phyloP scores from a whole-genome alignment of 1,140 invertebrate genomes.

The Caenorhabditis inopinata region DNA sequence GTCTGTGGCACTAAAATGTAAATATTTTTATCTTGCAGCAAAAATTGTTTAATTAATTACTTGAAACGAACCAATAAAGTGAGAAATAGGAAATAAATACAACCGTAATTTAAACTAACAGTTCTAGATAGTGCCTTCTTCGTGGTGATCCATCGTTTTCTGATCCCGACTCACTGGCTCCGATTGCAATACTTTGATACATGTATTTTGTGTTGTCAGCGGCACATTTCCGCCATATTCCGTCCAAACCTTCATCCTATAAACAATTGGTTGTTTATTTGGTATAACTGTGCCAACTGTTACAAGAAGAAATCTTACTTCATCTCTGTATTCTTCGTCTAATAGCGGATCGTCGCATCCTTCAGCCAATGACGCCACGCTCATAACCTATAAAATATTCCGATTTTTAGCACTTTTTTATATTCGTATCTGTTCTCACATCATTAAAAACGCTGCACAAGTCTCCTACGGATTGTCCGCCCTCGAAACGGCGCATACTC shows the following conservation, averaged over 20 bases:
- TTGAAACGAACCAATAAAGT: no score
- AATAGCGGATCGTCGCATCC: neutral
- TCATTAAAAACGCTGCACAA: slow-evolving; percentile 41
- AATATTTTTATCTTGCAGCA: no score
- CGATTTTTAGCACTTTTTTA: neutral
- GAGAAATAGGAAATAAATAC: no score
- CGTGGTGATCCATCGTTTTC: neutral
- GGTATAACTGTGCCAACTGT: no score
- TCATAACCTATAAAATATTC: neutral
- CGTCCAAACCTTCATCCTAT: neutral
- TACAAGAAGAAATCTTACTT: neutral
- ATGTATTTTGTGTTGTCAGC: slow-evolving; percentile 5
- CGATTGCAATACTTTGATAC: slow-evolving; percentile 29
- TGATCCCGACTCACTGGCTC: neutral
- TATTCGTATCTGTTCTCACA: neutral
- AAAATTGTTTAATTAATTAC: no score
- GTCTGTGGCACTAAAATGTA: no score
- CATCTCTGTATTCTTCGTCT: neutral
- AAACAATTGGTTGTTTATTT: neutral
- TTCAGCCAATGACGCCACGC: neutral
- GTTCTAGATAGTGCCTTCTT: neutral
- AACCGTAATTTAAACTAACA: neutral
- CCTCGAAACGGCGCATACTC: neutral
- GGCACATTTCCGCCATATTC: slow-evolving; percentile 4
- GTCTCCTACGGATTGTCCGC: slow-evolving; percentile 33